phyloP scores from a whole-genome alignment of 2,888 invertebrate species.

The Allacma fusca region DNA sequence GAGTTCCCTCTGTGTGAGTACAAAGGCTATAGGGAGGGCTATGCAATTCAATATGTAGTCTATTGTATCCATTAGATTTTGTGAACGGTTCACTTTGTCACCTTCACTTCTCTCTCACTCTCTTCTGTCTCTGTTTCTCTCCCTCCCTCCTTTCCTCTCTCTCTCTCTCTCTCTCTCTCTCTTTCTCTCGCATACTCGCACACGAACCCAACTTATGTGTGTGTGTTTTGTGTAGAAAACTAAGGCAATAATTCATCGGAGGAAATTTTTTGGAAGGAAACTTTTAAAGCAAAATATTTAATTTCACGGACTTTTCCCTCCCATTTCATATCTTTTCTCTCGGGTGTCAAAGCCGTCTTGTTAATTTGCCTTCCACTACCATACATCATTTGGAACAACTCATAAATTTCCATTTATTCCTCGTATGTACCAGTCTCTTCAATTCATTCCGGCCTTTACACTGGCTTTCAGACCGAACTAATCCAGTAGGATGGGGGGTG shows the following conservation, averaged over 20 bases:
- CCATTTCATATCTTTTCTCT: slow-evolving; percentile 24
- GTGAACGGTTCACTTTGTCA: slow-evolving; percentile 40
- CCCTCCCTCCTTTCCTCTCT: slow-evolving; percentile 28
- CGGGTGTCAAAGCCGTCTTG: slow-evolving; percentile 14
- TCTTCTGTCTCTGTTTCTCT: slow-evolving; percentile 27
- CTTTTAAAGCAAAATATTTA: slow-evolving; percentile 39
- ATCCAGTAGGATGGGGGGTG: neutral
- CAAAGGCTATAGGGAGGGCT: neutral
- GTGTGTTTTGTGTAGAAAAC: too few species aligned
- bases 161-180: slow-evolving; percentile 21
- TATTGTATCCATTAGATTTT: slow-evolving; percentile 17
- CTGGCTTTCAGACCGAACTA: neutral
- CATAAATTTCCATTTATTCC: slow-evolving; percentile 33
- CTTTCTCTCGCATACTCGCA: neutral
- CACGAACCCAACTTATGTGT: neutral
- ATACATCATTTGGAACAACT: slow-evolving; percentile 7
- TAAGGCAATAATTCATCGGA: slow-evolving; percentile 18
- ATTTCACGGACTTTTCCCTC: slow-evolving; percentile 38
- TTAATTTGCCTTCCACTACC: slow-evolving; percentile 26
- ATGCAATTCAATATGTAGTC: slow-evolving; percentile 32
- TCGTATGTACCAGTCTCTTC: too few species aligned
- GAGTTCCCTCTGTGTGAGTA: neutral
- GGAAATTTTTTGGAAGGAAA: slow-evolving; percentile 10
- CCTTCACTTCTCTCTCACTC: slow-evolving; percentile 38
- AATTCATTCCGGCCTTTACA: too few species aligned